Conservation (phyloP, 1,140 invertebrate genomes). For the Eurosta solidaginis region DNA sequence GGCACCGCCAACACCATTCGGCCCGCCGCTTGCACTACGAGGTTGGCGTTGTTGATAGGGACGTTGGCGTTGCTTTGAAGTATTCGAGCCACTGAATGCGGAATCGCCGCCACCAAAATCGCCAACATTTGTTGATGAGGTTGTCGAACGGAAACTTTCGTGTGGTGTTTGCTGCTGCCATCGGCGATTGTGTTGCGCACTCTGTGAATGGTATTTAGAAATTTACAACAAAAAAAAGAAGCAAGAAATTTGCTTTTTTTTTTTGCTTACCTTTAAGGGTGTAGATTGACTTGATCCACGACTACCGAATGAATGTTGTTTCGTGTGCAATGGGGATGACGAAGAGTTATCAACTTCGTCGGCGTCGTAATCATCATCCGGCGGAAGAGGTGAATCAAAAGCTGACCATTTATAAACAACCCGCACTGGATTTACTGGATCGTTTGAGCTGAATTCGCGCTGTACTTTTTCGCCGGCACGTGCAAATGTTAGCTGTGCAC, state of each 20-base stretch:
- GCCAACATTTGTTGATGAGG: constrained; percentile 45
- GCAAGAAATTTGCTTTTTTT: no score
- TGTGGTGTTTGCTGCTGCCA: constrained; percentile 33
- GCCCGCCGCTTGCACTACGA: not conserved
- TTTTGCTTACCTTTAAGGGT: constrained; percentile 33
- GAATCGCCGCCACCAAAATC: constrained; percentile 47
- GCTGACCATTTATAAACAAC: constrained; percentile 49
- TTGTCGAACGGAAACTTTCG: constrained; percentile 55
- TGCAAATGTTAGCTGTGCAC: constrained; percentile 55
- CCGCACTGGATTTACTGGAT: constrained; percentile 50
- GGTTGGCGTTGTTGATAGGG: not conserved
- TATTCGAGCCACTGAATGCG: constrained; percentile 53
- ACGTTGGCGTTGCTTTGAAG: constrained; percentile 37
- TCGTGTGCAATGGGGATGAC: not conserved
- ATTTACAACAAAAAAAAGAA: not conserved
- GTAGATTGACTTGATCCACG: constrained; percentile 28
- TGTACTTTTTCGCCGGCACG: constrained; percentile 49
- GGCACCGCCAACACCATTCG: not conserved
- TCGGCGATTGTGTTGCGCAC: not conserved
- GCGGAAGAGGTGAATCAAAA: constrained; percentile 30
- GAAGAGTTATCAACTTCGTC: constrained; percentile 31
- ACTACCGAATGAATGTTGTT: constrained; percentile 6
- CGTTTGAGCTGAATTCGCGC: constrained; percentile 43
- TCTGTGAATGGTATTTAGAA: no score
- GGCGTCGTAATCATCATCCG: constrained; percentile 38